Evolutionary conservation across 2,797 vertebrate genomes (phyloP), one percentile per base, ranked within the genome.

Genomic region (Rousettus madagascariensis): DNA sequence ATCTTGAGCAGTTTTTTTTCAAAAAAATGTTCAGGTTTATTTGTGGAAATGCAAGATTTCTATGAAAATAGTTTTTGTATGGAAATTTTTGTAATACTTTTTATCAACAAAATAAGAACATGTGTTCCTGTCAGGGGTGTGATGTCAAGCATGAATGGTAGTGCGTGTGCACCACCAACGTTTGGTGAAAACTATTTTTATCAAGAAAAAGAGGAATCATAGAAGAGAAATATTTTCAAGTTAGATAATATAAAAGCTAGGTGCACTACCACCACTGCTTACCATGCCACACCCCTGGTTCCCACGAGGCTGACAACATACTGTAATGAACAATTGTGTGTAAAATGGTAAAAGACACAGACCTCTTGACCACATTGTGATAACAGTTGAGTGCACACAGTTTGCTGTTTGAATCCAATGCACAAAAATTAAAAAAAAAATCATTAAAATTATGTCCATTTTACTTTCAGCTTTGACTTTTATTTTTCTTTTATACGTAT

Each of bases 71-170:
- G 98, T 99, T 99, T 99, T 99, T 99, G 99, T 99, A 99, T 99
- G 98, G 99, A 98, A 99, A 98, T 99, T 99, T 99, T 99, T 99
- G 99, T 99, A 99, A 99, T 99, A 98, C 99, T 99, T 99, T 99
- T 99, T 99, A 99, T 99, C 99, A 99, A 99, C 98, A 98, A 99
- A 99, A 98, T 98, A 98, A 97, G 98, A 99, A 98, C 98, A 98
- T 96, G 98, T 98, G 98, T 98, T 98, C 97, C 98, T 83, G 96
- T 98, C 98, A 97, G 98, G 97, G 98, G 98, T 99, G 98, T 98
- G 98, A 98, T 98, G 98, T 98, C 97, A 98, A 99, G 98, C 98
- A 98, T 98, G 99, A 98, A 98, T 98, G 99, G 98, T 98, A 98
- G 98, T 99, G 98, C 97, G 98, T 99, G 98, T 93, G 98, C 98